Evolutionary conservation across 2,888 invertebrate species (phyloP), one percentile per base, ranked within the genome.

Genomic region (Drosophila atripex): DNA sequence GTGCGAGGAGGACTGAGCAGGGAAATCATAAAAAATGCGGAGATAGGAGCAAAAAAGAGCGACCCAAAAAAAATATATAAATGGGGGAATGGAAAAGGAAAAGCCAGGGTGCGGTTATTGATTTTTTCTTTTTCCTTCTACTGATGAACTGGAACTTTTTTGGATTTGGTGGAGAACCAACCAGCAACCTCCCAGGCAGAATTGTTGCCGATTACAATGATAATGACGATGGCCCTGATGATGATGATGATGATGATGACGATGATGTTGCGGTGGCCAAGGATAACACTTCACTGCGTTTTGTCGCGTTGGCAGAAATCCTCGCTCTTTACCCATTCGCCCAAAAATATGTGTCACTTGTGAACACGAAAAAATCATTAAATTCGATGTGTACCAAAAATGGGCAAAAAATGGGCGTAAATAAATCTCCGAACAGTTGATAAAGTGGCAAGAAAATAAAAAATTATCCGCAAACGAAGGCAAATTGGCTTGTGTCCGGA

Each of bases 91-190:
- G 41, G 25, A 28, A 38, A 16, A 64, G 39, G 70, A 18, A 75
- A 57, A 43, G 51, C 63, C 73, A 73, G 88, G 83, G 88, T 87
- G 83, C 77, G 83, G 88, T 73, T 87, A 84, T 84, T 87, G 83
- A 84, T 84, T 84, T 64, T 84, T 23, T 23, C 18, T 1, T 23
- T 2, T 1, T 87, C 71, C 76, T 53, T 63, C 69, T 74, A 51
- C 63, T 76, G 80, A 76, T 79, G 74, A 79, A 76, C 69, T 72
- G 69, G 45, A 69, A 52, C 51, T 52, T 63, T 53, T 18, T 51
- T 28, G 53, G 32, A 51, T 23, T 52, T 64, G 38, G n/a, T 55
- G 32, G 38, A 14, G 38, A 35, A 35, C 5, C 52, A 25, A 43
- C 25, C 52, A 53, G 53, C 43, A 30, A 28, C 9, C 12, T 32